Base-by-base conservation (phyloP, 2,797 vertebrate genomes). In the Acanthopagrus latus region DNA sequence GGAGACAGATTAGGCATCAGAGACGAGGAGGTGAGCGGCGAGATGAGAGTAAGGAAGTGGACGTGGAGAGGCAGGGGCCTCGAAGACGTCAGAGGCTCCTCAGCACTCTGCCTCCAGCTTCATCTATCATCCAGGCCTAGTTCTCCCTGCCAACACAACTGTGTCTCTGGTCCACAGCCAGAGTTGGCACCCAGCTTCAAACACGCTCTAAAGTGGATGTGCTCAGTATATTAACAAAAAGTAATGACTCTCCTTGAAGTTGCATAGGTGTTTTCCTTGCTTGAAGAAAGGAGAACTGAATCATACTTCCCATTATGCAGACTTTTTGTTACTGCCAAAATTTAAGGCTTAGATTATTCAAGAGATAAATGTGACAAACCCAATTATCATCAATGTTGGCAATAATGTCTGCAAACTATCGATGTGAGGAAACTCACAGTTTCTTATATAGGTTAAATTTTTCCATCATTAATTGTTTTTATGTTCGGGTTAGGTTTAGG, bases 61-160 rank as follows among this genome's bases (percentile, higher is more conserved):
- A 86, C 81, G 29, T 17, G 86, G 66, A 78, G 70, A 90, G 88
- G 85, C 78, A 69, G 67, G 65, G 84, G 71, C 86, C 87, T 90
- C 20, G 10, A 5, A 83, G 81, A 87, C 81, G 67, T 85, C 89
- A 76, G 81, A 60, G 60, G 64, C 85, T 88, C 79, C 80, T 90
- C 84, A 76, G 85, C 85, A 62, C 65, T 18, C 73, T 41, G 71
- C 85, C 85, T 87, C 79, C 66, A 83, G 82, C 82, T 82, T 78
- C 85, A 91, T 92, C 82, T 78, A 88, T 92, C 91, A 93, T 89
- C 89, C 84, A 83, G 81, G 64, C 71, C 82, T 56, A 80, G 57
- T 76, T 89, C 86, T 67, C 80, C 71, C 80, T 86, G 83, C 86
- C 90, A 85, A 69, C 58, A 85, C 69, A 52, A 73, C 51, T 65